Percentiles rank a stretch among this genome's conserved stretches.
phyloP scores from a whole-genome alignment of 2,888 invertebrate genomes.

The Heliconius sara region DNA sequence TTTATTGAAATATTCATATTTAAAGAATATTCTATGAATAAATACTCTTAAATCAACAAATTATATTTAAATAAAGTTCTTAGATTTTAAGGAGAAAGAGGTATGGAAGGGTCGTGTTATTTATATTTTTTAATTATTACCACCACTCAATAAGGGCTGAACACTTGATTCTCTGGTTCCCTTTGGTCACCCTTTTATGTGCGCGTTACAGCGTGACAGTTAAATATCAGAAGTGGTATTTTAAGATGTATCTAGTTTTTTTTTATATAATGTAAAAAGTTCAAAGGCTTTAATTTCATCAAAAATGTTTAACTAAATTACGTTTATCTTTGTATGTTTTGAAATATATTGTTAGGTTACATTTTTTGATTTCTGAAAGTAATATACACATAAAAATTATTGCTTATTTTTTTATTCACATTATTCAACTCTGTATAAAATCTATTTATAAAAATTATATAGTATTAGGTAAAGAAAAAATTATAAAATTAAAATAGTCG shows the following conservation, averaged over 20 bases:
- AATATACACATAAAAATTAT: neutral
- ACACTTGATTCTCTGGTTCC: too few relatives aligned
- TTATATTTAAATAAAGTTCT: neutral
- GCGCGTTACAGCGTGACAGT: too few relatives aligned
- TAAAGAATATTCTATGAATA: neutral
- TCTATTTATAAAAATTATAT: neutral
- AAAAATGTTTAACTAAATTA: neutral
- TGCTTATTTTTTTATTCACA: neutral
- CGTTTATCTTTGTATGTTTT: conserved; percentile 21
- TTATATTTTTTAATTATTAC: neutral
- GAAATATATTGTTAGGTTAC: conserved; percentile 12
- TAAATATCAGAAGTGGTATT: neutral
- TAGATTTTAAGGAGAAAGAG: neutral
- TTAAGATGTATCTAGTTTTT: neutral
- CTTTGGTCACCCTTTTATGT: too few relatives aligned
- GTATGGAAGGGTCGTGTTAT: neutral
- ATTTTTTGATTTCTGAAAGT: neutral
- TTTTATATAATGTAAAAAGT: neutral
- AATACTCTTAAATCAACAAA: conserved; percentile 1
- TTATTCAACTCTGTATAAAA: neutral
- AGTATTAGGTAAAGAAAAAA: neutral
- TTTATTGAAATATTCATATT: neutral
- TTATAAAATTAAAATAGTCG: neutral
- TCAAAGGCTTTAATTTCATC: conserved; percentile 10
- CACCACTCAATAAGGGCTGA: too few relatives aligned